These are phyloP conservation scores for Sternotherus odoratus DNA, from an alignment of 2,797 vertebrate species.

Conservation along the genomic window DNA sequence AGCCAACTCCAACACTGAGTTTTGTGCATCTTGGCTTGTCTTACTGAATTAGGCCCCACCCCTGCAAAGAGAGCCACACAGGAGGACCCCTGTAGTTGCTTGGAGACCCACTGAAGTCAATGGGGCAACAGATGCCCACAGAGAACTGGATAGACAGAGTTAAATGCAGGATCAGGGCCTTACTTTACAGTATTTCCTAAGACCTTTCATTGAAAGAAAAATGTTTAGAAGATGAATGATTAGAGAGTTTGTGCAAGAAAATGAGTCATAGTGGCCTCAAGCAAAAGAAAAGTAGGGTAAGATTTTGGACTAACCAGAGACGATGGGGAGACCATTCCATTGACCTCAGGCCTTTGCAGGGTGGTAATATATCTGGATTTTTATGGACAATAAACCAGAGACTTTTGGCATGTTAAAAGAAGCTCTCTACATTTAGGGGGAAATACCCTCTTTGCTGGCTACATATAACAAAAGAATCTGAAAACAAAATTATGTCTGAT, in stretches of 20 bases:
- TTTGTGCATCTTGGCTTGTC: rapidly evolving
- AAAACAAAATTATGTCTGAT: slow-evolving; percentile 7
- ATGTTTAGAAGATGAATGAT: not conserved
- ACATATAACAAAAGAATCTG: not conserved
- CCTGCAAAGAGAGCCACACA: not conserved
- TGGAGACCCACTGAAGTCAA: not conserved
- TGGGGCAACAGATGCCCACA: not conserved
- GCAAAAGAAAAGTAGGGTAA: not conserved
- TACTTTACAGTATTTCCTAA: not conserved
- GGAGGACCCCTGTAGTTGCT: not conserved
- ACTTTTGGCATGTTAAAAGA: not conserved
- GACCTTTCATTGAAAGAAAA: not conserved
- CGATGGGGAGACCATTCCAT: not conserved
- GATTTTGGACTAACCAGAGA: not conserved
- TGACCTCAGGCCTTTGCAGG: rapidly evolving
- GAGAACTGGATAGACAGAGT: not conserved
- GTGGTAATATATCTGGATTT: not conserved
- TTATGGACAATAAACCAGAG: rapidly evolving
- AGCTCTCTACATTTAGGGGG: not conserved
- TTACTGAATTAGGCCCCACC: not conserved
- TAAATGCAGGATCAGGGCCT: not conserved
- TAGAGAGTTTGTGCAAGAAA: not conserved
- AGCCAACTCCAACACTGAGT: not conserved
- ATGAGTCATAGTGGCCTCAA: not conserved
- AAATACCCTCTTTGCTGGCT: not conserved